Evolutionary conservation across 2,113 vertebrate species (phyloP).

Genomic region (Enhydra lutris): DNA sequence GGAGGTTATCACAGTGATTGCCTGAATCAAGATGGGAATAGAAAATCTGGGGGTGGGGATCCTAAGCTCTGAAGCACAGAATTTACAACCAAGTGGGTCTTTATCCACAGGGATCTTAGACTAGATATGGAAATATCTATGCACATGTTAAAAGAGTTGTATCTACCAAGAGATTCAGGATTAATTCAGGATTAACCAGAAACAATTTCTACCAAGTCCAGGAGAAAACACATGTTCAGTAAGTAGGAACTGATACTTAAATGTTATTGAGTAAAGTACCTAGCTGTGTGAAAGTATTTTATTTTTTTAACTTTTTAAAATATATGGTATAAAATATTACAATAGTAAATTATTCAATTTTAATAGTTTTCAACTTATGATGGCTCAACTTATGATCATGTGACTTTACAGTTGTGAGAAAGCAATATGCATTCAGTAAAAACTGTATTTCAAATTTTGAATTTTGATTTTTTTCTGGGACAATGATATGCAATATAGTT

Average conservation of each 20-base stretch:
- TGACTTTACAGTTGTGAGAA: neutral
- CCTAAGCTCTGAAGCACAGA: neutral
- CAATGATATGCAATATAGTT: neutral
- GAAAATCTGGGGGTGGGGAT: neutral
- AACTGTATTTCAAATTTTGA: neutral
- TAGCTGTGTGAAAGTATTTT: neutral
- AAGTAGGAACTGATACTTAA: neutral
- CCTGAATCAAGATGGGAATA: neutral
- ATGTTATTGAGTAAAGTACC: neutral
- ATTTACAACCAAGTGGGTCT: neutral
- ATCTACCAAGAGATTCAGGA: neutral
- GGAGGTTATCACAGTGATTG: neutral
- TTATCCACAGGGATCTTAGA: neutral
- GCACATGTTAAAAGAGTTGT: neutral
- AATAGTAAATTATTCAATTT: neutral
- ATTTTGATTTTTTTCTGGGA: neutral
- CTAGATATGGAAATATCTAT: neutral
- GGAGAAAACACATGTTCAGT: neutral
- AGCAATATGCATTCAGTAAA: neutral
- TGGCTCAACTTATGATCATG: neutral
- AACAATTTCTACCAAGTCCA: neutral
- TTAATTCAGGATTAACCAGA: neutral
- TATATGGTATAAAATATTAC: neutral
- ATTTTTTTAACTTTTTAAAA: neutral
- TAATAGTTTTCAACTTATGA: neutral